These are phyloP conservation scores for Lobophora halterata DNA, from an alignment of 2,888 invertebrate genomes.

Conservation along the genomic window DNA sequence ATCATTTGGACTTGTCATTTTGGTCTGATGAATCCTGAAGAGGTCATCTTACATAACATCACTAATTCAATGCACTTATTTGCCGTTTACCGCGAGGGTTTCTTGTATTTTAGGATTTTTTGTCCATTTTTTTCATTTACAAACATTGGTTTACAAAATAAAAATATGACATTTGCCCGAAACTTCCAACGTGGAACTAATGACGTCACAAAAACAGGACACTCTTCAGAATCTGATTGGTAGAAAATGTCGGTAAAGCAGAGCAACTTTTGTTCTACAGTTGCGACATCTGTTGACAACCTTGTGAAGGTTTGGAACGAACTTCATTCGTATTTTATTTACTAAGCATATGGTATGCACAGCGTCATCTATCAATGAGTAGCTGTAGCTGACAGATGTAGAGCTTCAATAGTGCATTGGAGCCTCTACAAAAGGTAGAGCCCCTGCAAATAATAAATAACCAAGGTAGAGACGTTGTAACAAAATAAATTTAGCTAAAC, in stretches of 20 bases:
- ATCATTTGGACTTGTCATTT: constrained; percentile 61
- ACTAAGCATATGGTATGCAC: not conserved
- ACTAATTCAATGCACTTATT: constrained; percentile 17
- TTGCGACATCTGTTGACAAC: constrained; percentile 55
- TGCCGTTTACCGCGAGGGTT: constrained; percentile 23
- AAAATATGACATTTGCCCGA: constrained; percentile 66
- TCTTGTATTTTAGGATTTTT: too few relatives aligned
- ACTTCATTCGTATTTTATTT: constrained; percentile 17
- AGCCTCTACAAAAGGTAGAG: too few relatives aligned
- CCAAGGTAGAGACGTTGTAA: too few relatives aligned
- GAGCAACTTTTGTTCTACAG: constrained; percentile 18
- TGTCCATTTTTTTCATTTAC: constrained; percentile 20
- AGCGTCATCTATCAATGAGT: too few relatives aligned
- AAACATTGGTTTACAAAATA: constrained; percentile 54
- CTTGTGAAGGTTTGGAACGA: constrained; percentile 3
- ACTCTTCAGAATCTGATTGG: constrained; percentile 70
- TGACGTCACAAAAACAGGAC: constrained; percentile 81
- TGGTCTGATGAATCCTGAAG: constrained; percentile 38
- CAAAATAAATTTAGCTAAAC: too few relatives aligned
- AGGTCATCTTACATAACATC: constrained; percentile 45
- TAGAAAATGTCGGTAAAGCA: constrained; percentile 49
- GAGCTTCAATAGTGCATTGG: too few relatives aligned
- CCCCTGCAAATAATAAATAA: too few relatives aligned
- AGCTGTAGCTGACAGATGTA: too few relatives aligned
- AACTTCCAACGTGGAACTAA: constrained; percentile 85